Base-by-base conservation (phyloP, 2,888 invertebrate genomes). In the Trimorus sp. region DNA sequence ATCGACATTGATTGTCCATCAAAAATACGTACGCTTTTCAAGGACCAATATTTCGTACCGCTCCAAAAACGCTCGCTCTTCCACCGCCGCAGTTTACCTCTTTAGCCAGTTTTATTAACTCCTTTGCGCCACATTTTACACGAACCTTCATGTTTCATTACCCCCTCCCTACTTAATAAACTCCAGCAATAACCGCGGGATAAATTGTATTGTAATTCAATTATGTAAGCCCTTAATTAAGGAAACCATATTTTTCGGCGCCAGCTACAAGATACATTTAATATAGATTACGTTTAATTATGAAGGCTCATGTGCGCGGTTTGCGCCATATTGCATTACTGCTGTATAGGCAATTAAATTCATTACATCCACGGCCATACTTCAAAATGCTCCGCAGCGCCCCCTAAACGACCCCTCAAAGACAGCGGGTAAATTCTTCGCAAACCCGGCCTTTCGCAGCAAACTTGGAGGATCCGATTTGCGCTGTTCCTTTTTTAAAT, bases 201-300 rank as follows among this genome's bases (percentile, higher is more conserved):
- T 58, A 58, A 58, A 58, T 40, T 40, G 58, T n/a, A n/a, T 6
- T 4, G 40, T 6, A 40, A 58, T 38, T 58, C 38, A 58, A 58
- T 58, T 38, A 60, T 60, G 11, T 15, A 45, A 0, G 12, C 45
- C 16, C 16, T 60, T 42, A 16, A 60, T 60, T 60, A 45, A 11
- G 45, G 11, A 45, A 60, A 16, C 45, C 60, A 60, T 60, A 60
- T 60, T 60, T 60, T 60, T 60, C 16, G 60, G 60, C 45, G 16
- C 45, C 9, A 4, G 45, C 45, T 60, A 60, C 60, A 45, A 42
- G 60, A n/a, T 60, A 60, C 42, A 60, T 60, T 45, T 45, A 60
- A 60, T 26, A 45, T 60, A 45, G n/a, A 60, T 60, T 26, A 60
- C 11, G 45, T 60, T 60, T 60, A 60, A 45, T 45, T 60, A 45